These are phyloP conservation scores for Scolopax bukidnonensis DNA, from an alignment of 2,797 vertebrate species.

Conservation along the genomic window DNA sequence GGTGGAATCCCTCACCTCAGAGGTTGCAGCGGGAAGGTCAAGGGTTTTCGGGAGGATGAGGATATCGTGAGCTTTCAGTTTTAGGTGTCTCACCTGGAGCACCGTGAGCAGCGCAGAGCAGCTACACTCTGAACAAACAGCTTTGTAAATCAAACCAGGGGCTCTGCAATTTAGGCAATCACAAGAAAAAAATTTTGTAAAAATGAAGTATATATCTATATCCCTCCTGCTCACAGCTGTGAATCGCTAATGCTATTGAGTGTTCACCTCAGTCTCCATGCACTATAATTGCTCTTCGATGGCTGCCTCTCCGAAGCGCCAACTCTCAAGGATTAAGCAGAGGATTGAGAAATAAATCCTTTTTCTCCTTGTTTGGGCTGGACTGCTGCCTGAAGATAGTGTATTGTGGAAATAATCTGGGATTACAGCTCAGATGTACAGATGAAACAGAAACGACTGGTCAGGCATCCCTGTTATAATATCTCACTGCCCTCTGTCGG, in stretches of 20 bases:
- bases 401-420: not conserved
- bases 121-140: not conserved
- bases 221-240: not conserved
- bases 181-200: not conserved
- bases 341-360: conserved; percentile 10
- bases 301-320: not conserved
- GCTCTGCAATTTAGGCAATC: not conserved
- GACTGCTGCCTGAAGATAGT: not conserved
- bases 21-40: not conserved
- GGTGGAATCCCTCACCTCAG: not conserved
- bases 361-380: not conserved
- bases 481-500: not conserved
- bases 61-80: accelerated
- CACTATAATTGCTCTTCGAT: not conserved
- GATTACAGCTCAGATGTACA: not conserved
- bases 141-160: not conserved
- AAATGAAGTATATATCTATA: not conserved
- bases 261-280: not conserved
- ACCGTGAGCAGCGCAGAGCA: not conserved
- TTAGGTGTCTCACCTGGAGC: not conserved
- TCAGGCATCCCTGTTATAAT: not conserved
- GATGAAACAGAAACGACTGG: not conserved
- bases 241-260: not conserved
- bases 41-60: not conserved
- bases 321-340: not conserved